A percentile compares a stretch with the other conserved stretches of the same genome.
These are phyloP conservation scores for Perca fluviatilis DNA, from an alignment of 2,113 vertebrate genomes.

Conservation along the genomic window DNA sequence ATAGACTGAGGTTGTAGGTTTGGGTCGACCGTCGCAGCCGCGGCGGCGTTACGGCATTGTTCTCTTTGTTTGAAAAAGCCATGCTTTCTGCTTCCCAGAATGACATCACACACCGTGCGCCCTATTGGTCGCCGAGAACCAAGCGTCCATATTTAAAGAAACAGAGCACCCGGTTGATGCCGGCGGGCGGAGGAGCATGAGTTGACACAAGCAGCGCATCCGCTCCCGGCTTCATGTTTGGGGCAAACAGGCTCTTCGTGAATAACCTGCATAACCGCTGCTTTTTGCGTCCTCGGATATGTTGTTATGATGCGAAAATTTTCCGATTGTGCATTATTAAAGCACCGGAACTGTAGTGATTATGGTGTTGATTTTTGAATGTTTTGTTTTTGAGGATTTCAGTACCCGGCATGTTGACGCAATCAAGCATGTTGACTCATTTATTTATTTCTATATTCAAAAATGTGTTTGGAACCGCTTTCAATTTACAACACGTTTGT, in stretches of 20 bases:
- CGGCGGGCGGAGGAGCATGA: conserved; percentile 14
- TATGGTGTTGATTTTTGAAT: not conserved
- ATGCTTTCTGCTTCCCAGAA: conserved; percentile 90
- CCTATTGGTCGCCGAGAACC: conserved; percentile 86
- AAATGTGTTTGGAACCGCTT: not conserved
- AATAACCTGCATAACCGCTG: not conserved
- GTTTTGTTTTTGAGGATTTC: not conserved
- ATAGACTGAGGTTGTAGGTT: not conserved
- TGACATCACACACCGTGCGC: conserved; percentile 92
- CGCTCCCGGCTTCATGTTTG: conserved; percentile 17
- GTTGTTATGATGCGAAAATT: not conserved
- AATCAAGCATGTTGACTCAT: not conserved
- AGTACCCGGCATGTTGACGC: too few relatives aligned
- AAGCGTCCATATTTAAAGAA: conserved; percentile 83
- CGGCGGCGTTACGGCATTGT: conserved; percentile 87
- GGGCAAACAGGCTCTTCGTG: not conserved
- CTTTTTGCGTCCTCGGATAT: not conserved
- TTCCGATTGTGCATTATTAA: not conserved
- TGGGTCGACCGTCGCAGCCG: conserved; percentile 25
- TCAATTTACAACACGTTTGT: not conserved
- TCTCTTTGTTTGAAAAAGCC: conserved; percentile 98
- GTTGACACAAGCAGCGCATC: conserved; percentile 42
- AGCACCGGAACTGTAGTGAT: too few relatives aligned
- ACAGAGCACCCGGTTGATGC: conserved; percentile 64
- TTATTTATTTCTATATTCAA: not conserved